These are phyloP conservation scores for Beris chalybata DNA, from an alignment of 2,888 invertebrate species.

Conservation along the genomic window DNA sequence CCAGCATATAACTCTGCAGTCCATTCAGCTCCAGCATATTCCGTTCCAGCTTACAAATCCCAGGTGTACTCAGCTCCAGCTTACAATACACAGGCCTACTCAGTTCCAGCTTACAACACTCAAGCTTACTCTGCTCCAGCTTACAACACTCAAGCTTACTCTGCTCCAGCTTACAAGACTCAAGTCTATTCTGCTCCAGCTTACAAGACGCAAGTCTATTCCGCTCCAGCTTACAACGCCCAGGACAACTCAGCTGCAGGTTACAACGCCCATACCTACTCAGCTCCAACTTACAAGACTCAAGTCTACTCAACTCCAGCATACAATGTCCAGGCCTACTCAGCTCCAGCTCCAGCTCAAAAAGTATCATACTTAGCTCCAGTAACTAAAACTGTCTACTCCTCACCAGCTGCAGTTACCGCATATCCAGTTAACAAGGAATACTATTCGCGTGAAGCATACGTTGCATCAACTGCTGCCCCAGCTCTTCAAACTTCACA, in stretches of 20 bases:
- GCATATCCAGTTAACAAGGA: too few relatives aligned
- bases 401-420: not conserved
- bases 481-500: too few relatives aligned
- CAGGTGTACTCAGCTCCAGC: not conserved
- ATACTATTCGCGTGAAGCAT: not conserved
- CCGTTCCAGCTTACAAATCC: constrained; percentile 7
- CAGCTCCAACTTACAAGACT: not conserved
- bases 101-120: not conserved
- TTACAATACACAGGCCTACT: not conserved
- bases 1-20: not conserved
- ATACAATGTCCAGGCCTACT: not conserved
- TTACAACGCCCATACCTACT: constrained; percentile 8
- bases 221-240: not conserved
- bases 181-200: not conserved
- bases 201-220: not conserved
- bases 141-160: not conserved
- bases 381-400: not conserved
- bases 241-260: not conserved
- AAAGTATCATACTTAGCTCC: constrained; percentile 8
- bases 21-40: constrained; percentile 10
- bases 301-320: not conserved
- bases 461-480: not conserved
- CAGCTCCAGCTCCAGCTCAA: not conserved
- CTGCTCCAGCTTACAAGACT: not conserved
- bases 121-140: not conserved